Conservation (phyloP, 1,140 invertebrate species). For the Anadara kagoshimensis region DNA sequence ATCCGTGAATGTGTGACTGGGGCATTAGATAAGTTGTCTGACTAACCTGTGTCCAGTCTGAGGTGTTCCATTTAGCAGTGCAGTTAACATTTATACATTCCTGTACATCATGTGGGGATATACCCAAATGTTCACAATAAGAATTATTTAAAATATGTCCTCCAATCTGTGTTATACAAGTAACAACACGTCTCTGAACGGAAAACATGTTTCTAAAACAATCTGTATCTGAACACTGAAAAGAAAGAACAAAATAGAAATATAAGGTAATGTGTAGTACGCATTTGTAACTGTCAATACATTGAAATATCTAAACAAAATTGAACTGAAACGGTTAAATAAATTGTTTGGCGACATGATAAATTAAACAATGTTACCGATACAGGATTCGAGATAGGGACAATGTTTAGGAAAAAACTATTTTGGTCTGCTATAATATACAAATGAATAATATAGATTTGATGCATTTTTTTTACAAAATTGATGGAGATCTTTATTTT, state of each 20-base stretch:
- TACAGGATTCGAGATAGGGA: too few species aligned
- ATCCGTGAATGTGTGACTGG: too few species aligned
- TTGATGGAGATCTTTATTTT: too few species aligned
- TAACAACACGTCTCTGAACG: constrained; percentile 38
- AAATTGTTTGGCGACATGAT: too few species aligned
- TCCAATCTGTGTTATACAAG: constrained; percentile 40
- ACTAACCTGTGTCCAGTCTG: constrained; percentile 54
- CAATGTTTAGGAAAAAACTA: too few species aligned
- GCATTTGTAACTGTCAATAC: too few species aligned
- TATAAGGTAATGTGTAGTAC: background rate
- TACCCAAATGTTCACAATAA: constrained; percentile 33
- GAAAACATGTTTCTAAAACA: constrained; percentile 49
- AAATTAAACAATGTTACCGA: too few species aligned
- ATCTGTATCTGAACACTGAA: constrained; percentile 49
- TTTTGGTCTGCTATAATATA: too few species aligned
- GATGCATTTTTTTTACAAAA: too few species aligned
- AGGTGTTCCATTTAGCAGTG: constrained; percentile 52
- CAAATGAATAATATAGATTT: too few species aligned
- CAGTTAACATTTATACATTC: constrained; percentile 51
- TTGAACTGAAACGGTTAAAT: too few species aligned
- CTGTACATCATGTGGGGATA: constrained; percentile 28
- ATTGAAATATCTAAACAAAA: too few species aligned
- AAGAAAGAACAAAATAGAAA: constrained; percentile 5
- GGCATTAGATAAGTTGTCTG: background rate
- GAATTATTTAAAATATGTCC: constrained; percentile 31